phyloP scores from a whole-genome alignment of 1,140 invertebrate species.

The Gryon sp. region DNA sequence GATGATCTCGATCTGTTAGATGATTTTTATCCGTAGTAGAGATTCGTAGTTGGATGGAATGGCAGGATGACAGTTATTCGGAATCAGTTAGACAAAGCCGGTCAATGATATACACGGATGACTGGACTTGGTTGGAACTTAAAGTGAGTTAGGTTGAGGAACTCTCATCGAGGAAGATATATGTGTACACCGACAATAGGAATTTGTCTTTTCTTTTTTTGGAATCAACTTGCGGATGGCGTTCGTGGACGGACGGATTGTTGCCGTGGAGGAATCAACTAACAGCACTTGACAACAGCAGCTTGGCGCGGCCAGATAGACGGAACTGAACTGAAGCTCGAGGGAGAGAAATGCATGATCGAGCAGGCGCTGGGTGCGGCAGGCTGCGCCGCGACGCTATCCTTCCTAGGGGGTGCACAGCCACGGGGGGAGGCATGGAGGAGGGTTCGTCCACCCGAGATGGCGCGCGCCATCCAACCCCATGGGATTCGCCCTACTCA shows the following conservation, averaged over 20 bases:
- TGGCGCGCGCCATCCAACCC: conserved; percentile 24
- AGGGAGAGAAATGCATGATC: conserved; percentile 6
- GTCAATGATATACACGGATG: conserved; percentile 9
- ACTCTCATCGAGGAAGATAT: conserved; percentile 7
- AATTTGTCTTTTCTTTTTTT: too few species aligned
- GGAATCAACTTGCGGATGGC: conserved; percentile 18
- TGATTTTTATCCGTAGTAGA: too few species aligned
- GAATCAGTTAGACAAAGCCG: conserved; percentile 17
- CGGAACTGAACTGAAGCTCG: conserved; percentile 34
- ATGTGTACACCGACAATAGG: too few species aligned
- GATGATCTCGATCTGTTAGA: too few species aligned
- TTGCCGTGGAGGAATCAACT: conserved; percentile 16
- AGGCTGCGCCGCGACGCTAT: conserved; percentile 72
- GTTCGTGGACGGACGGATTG: conserved; percentile 50
- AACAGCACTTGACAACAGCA: conserved; percentile 71
- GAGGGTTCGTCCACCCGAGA: conserved; percentile 15
- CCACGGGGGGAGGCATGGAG: too few species aligned
- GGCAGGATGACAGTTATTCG: conserved; percentile 27
- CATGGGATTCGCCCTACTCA: not conserved
- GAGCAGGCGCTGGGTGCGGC: conserved; percentile 77
- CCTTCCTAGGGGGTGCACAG: conserved; percentile 56
- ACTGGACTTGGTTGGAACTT: conserved; percentile 7
- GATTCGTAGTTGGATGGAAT: conserved; percentile 1
- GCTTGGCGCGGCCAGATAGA: conserved; percentile 55
- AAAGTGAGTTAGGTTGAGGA: too few species aligned